Percentiles rank a stretch among this genome's conserved stretches.
phyloP scores from a whole-genome alignment of 1,140 invertebrate genomes.

The Brachionus koreanus region DNA sequence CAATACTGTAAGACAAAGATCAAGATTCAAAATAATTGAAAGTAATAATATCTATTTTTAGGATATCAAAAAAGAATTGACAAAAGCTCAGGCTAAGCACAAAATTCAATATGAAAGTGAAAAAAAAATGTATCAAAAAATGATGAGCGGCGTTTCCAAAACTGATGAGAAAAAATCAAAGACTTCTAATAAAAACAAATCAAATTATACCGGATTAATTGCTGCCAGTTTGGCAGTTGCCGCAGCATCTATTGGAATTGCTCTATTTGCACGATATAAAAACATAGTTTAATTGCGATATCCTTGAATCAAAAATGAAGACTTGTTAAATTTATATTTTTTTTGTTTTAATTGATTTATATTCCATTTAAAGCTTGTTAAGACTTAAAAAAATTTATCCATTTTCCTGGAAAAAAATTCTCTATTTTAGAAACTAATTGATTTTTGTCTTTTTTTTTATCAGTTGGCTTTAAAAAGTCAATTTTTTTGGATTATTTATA shows the following conservation, averaged over 20 bases:
- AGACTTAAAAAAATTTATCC: neutral
- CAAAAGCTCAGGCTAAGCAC: slow-evolving; percentile 27
- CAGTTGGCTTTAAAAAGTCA: slow-evolving; percentile 10
- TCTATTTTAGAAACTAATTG: neutral
- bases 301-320: neutral
- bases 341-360: neutral
- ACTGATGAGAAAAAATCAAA: slow-evolving; percentile 2
- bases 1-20: neutral
- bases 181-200: neutral
- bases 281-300: neutral
- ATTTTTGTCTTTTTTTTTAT: neutral
- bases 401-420: neutral
- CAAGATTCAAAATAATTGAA: neutral
- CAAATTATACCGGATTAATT: neutral
- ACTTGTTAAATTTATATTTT: neutral
- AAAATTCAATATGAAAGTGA: slow-evolving; percentile 40
- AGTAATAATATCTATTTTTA: neutral
- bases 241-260: neutral
- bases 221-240: slow-evolving; percentile 14
- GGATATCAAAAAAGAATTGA: slow-evolving; percentile 37
- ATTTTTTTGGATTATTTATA: neutral
- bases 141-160: slow-evolving; percentile 17
- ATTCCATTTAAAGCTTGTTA: neutral
- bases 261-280: slow-evolving; percentile 33
- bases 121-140: slow-evolving; percentile 43